phyloP scores from a whole-genome alignment of 2,113 vertebrate genomes.

The Gobio gobio region DNA sequence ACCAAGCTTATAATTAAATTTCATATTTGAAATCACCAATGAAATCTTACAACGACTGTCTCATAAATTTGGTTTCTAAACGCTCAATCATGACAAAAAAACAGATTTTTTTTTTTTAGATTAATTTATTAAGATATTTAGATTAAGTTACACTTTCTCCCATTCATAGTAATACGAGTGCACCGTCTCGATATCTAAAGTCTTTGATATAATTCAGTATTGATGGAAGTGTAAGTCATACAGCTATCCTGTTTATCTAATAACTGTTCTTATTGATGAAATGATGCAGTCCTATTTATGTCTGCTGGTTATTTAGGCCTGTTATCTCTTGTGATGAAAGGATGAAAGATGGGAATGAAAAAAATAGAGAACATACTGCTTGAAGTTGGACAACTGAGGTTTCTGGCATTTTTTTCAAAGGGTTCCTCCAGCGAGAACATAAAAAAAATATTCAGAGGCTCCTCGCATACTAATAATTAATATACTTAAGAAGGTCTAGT shows the following conservation, averaged over 20 bases:
- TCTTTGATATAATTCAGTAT: background rate
- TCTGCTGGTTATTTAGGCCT: constrained; percentile 9
- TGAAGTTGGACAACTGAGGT: constrained; percentile 38
- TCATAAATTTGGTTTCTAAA: no score
- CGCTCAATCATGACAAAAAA: no score
- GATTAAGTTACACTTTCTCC: no score
- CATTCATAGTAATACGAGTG: no score
- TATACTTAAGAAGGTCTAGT: constrained; percentile 8
- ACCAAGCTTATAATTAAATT: no score
- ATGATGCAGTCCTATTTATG: constrained; percentile 4
- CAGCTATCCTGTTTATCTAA: background rate
- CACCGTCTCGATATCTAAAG: no score
- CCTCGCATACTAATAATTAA: constrained; percentile 50
- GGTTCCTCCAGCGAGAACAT: constrained; percentile 45
- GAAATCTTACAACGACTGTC: no score
- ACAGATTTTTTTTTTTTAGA: no score
- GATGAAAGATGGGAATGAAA: background rate
- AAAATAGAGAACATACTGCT: constrained; percentile 6
- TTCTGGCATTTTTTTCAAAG: constrained; percentile 52
- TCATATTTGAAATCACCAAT: no score
- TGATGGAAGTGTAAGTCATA: background rate
- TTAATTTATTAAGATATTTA: no score
- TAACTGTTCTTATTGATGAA: background rate
- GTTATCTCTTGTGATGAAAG: constrained; percentile 48
- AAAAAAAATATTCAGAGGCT: constrained; percentile 12